Conservation (phyloP, 2,888 invertebrate species). For the Noctua comes region DNA sequence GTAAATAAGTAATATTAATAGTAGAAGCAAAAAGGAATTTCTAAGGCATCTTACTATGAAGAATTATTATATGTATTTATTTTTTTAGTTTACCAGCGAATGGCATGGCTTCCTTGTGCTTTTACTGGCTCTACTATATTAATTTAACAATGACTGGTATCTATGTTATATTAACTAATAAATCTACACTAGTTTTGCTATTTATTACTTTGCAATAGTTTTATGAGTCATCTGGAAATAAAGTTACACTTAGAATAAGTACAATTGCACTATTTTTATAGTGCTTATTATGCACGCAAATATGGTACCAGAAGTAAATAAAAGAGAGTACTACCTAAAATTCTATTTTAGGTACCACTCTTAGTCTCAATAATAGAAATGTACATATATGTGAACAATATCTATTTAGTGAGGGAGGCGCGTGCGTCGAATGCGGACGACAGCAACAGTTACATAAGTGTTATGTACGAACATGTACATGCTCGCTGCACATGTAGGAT, state of each 20-base stretch:
- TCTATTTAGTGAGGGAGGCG: conserved; percentile 32
- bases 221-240: too few species aligned
- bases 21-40: neutral
- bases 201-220: too few species aligned
- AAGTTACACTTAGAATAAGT: too few species aligned
- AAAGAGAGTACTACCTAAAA: conserved; percentile 10
- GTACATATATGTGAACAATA: conserved; percentile 22
- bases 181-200: too few species aligned
- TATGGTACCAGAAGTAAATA: neutral
- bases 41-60: neutral
- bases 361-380: conserved; percentile 50
- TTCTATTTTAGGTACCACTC: too few species aligned
- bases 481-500: conserved; percentile 45
- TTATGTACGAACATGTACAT: conserved; percentile 49
- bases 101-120: too few species aligned
- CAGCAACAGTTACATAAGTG: conserved; percentile 50
- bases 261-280: too few species aligned
- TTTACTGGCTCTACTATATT: neutral
- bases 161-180: neutral
- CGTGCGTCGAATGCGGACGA: conserved; percentile 49
- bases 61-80: neutral
- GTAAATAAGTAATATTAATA: conserved; percentile 45
- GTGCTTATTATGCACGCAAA: too few species aligned
- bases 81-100: too few species aligned
- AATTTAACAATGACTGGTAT: neutral